Percentiles rank a stretch among this genome's conserved stretches.
Evolutionary conservation across 1,140 invertebrate genomes (phyloP).

Genomic region (Solenopsis invicta): DNA sequence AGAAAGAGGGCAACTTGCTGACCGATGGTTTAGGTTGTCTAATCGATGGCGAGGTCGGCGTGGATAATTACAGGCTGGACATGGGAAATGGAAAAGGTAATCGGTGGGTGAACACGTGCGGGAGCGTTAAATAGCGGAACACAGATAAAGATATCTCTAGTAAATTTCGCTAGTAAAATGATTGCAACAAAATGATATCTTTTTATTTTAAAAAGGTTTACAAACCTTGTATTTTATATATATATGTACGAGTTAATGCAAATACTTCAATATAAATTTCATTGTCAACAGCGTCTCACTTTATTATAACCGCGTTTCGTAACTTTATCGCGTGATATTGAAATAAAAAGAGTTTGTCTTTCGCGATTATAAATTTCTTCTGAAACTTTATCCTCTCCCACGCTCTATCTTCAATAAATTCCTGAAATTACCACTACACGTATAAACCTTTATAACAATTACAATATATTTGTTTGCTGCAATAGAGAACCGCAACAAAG

Average conservation of each 20-base stretch:
- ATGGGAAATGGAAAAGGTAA: constrained; percentile 89
- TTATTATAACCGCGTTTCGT: not conserved
- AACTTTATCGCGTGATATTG: not conserved
- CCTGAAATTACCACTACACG: not conserved
- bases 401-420: not conserved
- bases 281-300: not conserved
- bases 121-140: constrained; percentile 53
- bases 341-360: constrained; percentile 18
- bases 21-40: constrained; percentile 90
- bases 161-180: not conserved
- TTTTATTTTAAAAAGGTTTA: not conserved
- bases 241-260: not conserved
- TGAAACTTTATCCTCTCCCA: constrained; percentile 16
- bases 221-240: not conserved
- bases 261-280: constrained; percentile 6
- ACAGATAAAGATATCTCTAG: not conserved
- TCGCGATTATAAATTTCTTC: constrained; percentile 14
- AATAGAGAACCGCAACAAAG: constrained; percentile 14
- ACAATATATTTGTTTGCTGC: constrained; percentile 9
- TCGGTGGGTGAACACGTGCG: constrained; percentile 66
- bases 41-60: constrained; percentile 90
- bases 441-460: constrained; percentile 23
- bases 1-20: constrained; percentile 85
- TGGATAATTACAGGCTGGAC: constrained; percentile 91
- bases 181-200: not conserved